phyloP scores from a whole-genome alignment of 1,140 invertebrate species.

The Drosophila sulfurigaster region DNA sequence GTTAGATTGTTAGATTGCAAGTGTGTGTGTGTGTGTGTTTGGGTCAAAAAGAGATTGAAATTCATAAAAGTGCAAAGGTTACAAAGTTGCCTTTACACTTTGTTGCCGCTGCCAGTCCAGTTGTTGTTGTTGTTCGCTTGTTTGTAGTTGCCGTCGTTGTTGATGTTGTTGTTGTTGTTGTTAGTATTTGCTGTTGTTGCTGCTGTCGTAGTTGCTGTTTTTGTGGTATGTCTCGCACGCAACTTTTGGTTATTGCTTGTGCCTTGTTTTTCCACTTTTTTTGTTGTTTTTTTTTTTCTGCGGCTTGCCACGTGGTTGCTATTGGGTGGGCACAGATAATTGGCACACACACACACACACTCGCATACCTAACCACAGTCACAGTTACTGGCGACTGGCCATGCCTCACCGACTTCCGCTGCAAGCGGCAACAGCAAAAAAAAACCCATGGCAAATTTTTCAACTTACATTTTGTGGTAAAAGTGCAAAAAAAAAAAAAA shows the following conservation, averaged over 20 bases:
- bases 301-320: conserved; percentile 47
- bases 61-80: conserved; percentile 74
- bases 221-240: conserved; percentile 36
- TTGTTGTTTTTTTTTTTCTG: conserved; percentile 31
- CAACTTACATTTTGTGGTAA: conserved; percentile 7
- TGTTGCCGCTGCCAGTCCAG: conserved; percentile 15
- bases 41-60: conserved; percentile 58
- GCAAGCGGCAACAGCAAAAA: conserved; percentile 6
- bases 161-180: background rate
- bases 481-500: background rate
- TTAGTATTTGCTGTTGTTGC: background rate
- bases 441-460: background rate
- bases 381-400: conserved; percentile 9
- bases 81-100: conserved; percentile 61
- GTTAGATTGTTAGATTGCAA: background rate
- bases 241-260: conserved; percentile 43
- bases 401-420: conserved; percentile 11
- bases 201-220: conserved; percentile 27
- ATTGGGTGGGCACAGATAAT: conserved; percentile 43
- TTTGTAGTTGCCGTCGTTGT: conserved; percentile 1
- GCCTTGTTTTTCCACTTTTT: background rate
- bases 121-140: background rate
- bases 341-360: conserved; percentile 37
- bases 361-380: conserved; percentile 15
- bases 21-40: conserved; percentile 27